Conservation (phyloP, 2,113 vertebrate genomes). For the Pachyramphus minor region DNA sequence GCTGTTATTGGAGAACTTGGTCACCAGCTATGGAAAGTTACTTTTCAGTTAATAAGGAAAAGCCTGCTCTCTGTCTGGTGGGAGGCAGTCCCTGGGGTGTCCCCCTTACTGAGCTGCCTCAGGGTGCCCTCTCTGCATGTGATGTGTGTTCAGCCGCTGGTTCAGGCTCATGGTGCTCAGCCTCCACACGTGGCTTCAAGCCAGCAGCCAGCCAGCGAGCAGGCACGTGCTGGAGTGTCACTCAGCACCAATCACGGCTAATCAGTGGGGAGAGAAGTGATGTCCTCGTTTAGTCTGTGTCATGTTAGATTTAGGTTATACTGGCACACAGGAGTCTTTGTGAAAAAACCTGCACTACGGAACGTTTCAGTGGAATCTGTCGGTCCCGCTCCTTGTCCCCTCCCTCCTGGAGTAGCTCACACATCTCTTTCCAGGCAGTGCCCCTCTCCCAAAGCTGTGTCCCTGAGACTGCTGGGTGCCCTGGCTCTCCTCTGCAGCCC, state of each 20-base stretch:
- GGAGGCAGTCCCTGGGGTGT: not conserved
- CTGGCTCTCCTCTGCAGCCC: not conserved
- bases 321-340: not conserved
- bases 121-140: not conserved
- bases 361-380: not conserved
- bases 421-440: not conserved
- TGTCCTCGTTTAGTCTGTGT: conserved; percentile 35
- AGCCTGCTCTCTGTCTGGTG: not conserved
- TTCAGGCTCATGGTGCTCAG: not conserved
- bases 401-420: not conserved
- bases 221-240: not conserved
- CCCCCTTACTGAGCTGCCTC: not conserved
- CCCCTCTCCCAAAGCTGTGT: not conserved
- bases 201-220: accelerated
- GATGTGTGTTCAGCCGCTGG: accelerated
- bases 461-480: not conserved
- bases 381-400: accelerated
- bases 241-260: not conserved
- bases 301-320: conserved; percentile 60
- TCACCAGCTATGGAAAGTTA: not conserved
- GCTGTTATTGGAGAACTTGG: not conserved
- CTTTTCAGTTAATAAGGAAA: not conserved
- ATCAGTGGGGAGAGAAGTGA: conserved; percentile 35
- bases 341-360: not conserved
- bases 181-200: accelerated